phyloP scores from a whole-genome alignment of 2,113 vertebrate species.

The Eclectus roratus region DNA sequence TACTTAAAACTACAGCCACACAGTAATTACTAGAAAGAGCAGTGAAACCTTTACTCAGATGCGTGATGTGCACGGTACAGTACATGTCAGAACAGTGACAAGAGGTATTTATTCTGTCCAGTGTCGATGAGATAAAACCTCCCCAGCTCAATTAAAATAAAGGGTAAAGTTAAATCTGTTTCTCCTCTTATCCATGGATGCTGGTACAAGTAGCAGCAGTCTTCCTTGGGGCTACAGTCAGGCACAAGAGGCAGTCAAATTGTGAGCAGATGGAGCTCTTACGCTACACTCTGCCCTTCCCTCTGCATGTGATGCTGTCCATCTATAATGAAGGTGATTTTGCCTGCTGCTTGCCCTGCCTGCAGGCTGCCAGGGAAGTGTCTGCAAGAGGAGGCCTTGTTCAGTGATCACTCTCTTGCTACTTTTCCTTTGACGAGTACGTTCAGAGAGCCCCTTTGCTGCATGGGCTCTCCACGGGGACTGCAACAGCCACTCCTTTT shows the following conservation, averaged over 20 bases:
- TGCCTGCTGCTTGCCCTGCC: neutral
- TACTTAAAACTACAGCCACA: neutral
- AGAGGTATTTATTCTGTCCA: neutral
- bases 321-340: neutral
- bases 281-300: neutral
- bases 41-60: neutral
- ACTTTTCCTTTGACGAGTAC: neutral
- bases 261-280: neutral
- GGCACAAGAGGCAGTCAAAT: neutral
- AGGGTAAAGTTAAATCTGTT: neutral
- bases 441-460: neutral
- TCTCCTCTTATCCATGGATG: too few species aligned
- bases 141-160: neutral
- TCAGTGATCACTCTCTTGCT: rapidly evolving
- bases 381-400: neutral
- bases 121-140: neutral
- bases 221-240: neutral
- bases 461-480: too few species aligned
- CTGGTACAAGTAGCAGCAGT: neutral
- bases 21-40: neutral
- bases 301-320: neutral
- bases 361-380: neutral
- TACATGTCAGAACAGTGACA: neutral
- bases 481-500: neutral
- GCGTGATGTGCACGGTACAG: neutral